Evolutionary conservation across 1,140 invertebrate species (phyloP), one percentile per base, ranked within the genome.

Genomic region (Macrobrachium nipponense): DNA sequence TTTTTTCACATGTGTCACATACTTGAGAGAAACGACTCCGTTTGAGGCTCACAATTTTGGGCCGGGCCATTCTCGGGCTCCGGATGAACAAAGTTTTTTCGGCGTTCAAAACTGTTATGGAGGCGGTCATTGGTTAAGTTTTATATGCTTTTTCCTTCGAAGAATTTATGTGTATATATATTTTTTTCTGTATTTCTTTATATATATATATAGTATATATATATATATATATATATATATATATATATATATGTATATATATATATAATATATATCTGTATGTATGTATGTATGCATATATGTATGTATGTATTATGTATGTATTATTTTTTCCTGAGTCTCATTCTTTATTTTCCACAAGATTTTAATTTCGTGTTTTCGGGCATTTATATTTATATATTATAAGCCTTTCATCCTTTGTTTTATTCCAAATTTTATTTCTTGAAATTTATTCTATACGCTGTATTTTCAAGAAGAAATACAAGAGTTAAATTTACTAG

Each of bases 1-100:
- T 77, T 59, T 59, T 59, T 77, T 77, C 75, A 77, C 75, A 61
- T 77, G 68, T 70, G 75, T 77, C 75, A 61, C 75, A 58, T 77
- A n/a, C 51, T 77, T 61, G 75, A 77, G 51, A 59, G 20, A 58
- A 77, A 77, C 75, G 75, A 59, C 75, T 51, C 75, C 23, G 75
- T 77, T 77, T 82, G 61, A 7, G 8, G 17, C 44, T 51, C 18
- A 36, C 12, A 23, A 36, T 72, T 43, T 8, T 73, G 15, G n/a
- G 58, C 23, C 15, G 18, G 51, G 51, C 51, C 51, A 51, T 81
- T 81, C 60, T 81, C 80, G 60, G 58, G 14, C 72, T 83, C 60
- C 43, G 64, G 73, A 83, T 83, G 82, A 83, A 83, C 60, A 77
- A 83, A 83, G 82, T 83, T 83, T 70, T 81, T 77, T 58, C 72